Evolutionary conservation across 2,113 vertebrate species (phyloP), one percentile per base, ranked within the genome.

Genomic region (Dasyornis broadbenti): DNA sequence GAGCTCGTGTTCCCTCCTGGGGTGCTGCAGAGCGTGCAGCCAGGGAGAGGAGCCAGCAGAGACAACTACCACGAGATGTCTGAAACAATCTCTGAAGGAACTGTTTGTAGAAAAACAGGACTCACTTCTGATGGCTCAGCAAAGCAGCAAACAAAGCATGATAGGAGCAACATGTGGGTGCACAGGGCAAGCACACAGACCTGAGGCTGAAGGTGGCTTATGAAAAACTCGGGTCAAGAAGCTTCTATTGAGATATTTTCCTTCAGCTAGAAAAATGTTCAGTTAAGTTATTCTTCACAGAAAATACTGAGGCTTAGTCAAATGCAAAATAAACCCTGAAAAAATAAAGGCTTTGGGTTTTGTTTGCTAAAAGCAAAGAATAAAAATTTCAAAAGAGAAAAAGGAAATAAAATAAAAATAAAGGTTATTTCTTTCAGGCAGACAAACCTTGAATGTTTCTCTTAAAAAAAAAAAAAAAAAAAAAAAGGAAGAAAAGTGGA

Each of bases 271-370:
- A 88, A 90, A 88, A 90, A 61, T 0, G 4, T 49, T 88, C 37
- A 52, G 56, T 21, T 30, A 64, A 66, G 39, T 73, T 78, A 40
- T 39, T 47, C 42, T 73, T 83, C 76, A 49, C 1, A 42, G 60
- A 83, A 92, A 89, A 90, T 44, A 54, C 3, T 26, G 15, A 96
- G 42, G 37, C 14, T 93, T 89, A 59, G 39, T 69, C 61, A 89
- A 87, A 95, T 24, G 47, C 44, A 86, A 89, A 95, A 39, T 33
- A 84, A 93, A 77, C 3, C 18, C 70, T 85, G 47, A 69, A 63
- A 82, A 86, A 50, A 45, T 26, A 70, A 30, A 52, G 31, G 26
- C 6, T 76, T 68, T 50, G 12, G 71, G 40, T 66, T 81, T 91
- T 77, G n/a, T 72, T 89, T 86, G 82, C 49, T 72, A 40, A 89